A percentile compares a stretch with the other conserved stretches of the same genome.
phyloP scores from a whole-genome alignment of 2,113 vertebrate species.

The Pelodiscus sinensis region DNA sequence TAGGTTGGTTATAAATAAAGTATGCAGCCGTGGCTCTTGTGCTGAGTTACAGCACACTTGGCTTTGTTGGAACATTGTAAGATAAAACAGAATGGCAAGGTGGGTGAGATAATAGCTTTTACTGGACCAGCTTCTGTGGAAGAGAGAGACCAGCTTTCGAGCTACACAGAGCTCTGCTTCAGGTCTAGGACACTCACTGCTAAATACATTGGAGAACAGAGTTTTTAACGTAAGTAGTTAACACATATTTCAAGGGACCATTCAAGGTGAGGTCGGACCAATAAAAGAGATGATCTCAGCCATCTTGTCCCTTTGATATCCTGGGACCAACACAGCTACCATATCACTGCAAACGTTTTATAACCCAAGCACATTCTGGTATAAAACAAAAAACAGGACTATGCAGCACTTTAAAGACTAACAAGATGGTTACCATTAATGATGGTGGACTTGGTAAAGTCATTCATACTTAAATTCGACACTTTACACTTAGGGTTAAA shows the following conservation, averaged over 20 bases:
- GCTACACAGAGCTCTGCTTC: not conserved
- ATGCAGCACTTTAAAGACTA: too few species aligned
- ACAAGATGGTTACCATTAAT: too few species aligned
- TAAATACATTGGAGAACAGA: not conserved
- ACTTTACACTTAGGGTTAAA: too few species aligned
- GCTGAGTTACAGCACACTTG: not conserved
- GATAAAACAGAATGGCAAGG: not conserved
- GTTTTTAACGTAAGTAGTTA: not conserved
- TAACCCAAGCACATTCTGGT: too few species aligned
- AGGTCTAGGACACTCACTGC: not conserved
- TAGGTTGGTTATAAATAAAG: not conserved
- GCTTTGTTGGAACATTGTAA: not conserved
- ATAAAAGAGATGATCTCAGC: not conserved
- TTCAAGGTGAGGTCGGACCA: not conserved
- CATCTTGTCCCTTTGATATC: not conserved
- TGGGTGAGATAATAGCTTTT: not conserved
- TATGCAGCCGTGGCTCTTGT: not conserved
- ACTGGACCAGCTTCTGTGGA: not conserved
- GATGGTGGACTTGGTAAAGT: too few species aligned
- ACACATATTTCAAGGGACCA: not conserved
- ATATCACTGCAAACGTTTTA: too few species aligned
- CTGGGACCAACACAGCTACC: not conserved
- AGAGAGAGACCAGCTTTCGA: not conserved
- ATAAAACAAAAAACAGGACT: too few species aligned
- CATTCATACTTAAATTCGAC: too few species aligned